Percentiles rank a stretch among this genome's conserved stretches.
Conservation (phyloP, 2,113 vertebrate species). For the Prunella himalayana region DNA sequence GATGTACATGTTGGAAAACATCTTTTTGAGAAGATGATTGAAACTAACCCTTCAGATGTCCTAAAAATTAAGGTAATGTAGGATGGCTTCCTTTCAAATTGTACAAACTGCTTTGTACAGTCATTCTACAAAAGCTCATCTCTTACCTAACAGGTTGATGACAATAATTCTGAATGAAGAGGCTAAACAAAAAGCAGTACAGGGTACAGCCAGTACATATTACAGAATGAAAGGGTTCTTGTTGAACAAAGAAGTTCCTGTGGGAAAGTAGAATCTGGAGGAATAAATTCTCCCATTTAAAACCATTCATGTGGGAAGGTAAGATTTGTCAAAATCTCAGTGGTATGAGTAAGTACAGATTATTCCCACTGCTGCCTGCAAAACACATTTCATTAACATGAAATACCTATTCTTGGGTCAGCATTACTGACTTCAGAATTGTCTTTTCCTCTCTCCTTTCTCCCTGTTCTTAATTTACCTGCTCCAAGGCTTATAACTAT, state of each 20-base stretch:
- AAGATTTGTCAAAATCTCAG: neutral
- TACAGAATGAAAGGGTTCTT: neutral
- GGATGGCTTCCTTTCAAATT: neutral
- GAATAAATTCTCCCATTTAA: neutral
- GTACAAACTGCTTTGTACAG: neutral
- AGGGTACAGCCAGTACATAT: neutral
- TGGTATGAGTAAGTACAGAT: neutral
- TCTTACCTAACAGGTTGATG: neutral
- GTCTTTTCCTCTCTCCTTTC: neutral
- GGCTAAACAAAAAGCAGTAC: neutral
- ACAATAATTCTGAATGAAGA: neutral
- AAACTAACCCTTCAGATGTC: constrained; percentile 69
- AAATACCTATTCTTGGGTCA: neutral
- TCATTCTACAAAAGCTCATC: neutral
- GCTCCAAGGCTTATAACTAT: neutral
- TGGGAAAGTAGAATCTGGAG: neutral
- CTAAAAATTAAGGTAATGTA: constrained; percentile 77
- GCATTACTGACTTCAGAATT: neutral
- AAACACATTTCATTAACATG: neutral
- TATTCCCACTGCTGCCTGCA: neutral
- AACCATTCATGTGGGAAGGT: neutral
- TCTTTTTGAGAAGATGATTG: constrained; percentile 81
- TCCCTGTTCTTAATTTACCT: neutral
- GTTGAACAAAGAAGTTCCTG: neutral
- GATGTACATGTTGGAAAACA: constrained; percentile 84